Evolutionary conservation across 2,113 vertebrate species (phyloP).

Genomic region (Ailuropoda melanoleuca): DNA sequence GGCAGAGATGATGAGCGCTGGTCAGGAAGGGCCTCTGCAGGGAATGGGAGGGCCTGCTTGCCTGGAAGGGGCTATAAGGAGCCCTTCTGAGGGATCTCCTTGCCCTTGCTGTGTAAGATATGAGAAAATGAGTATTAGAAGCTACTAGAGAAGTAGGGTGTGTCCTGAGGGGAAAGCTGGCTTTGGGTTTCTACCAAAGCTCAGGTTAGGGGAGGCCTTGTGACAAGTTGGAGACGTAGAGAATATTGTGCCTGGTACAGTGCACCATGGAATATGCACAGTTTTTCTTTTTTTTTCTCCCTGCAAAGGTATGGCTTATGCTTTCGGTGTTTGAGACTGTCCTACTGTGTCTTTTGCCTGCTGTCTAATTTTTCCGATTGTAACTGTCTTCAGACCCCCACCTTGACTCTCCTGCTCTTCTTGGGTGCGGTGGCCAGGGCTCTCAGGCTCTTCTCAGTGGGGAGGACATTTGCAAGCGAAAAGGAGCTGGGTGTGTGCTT

Average conservation of each 20-base stretch:
- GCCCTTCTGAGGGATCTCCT: neutral
- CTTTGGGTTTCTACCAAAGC: neutral
- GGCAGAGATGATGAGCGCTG: neutral
- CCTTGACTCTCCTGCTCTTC: neutral
- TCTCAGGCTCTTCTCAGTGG: neutral
- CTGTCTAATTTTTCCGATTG: neutral
- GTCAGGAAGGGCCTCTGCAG: neutral
- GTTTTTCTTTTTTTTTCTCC: neutral
- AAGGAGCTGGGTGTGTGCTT: neutral
- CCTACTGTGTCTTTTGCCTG: neutral
- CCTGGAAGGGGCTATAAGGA: neutral
- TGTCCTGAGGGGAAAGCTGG: neutral
- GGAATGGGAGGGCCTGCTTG: neutral
- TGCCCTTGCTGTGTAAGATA: neutral
- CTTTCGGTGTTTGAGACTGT: neutral
- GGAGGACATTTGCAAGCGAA: neutral
- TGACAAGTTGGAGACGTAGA: neutral
- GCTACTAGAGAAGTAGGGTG: neutral
- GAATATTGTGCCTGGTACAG: neutral
- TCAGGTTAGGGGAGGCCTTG: neutral
- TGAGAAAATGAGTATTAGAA: neutral
- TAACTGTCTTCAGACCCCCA: neutral
- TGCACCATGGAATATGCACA: fast-evolving
- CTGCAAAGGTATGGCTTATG: fast-evolving
- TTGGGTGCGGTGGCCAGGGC: neutral